Conservation (phyloP, 2,113 vertebrate genomes). For the Propithecus coquereli region DNA sequence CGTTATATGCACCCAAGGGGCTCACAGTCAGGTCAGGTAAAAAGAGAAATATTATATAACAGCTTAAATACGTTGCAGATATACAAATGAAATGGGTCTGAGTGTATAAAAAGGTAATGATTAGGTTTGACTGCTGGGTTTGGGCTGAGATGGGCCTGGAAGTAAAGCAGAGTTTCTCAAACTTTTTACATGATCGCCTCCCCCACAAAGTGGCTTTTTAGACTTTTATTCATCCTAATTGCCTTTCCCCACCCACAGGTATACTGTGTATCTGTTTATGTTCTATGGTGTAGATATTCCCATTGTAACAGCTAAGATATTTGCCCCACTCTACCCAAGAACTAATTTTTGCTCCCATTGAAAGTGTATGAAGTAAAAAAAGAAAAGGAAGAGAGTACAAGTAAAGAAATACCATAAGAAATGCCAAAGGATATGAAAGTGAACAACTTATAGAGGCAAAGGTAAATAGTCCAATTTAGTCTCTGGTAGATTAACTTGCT, state of each 20-base stretch:
- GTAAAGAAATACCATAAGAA: neutral
- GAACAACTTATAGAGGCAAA: neutral
- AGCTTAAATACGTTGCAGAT: neutral
- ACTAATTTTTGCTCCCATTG: neutral
- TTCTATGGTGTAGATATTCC: neutral
- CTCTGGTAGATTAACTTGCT: neutral
- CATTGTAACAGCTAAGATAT: neutral
- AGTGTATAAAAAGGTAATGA: neutral
- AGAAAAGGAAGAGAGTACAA: accelerated
- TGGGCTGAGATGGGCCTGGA: neutral
- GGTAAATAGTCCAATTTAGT: neutral
- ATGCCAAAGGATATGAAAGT: neutral
- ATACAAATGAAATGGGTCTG: neutral
- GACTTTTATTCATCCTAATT: neutral
- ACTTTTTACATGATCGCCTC: neutral
- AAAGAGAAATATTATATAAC: neutral
- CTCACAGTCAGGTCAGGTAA: neutral
- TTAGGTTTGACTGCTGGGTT: neutral
- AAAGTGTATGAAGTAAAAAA: neutral
- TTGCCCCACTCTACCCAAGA: neutral
- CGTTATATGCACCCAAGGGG: neutral
- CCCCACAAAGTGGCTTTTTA: neutral
- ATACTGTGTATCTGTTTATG: neutral
- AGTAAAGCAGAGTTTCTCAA: neutral
- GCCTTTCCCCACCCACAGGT: neutral